Evolutionary conservation across 35 echinoderm and acorn worm genomes (phyloP).

Genomic region (Lytechinus variegatus): DNA sequence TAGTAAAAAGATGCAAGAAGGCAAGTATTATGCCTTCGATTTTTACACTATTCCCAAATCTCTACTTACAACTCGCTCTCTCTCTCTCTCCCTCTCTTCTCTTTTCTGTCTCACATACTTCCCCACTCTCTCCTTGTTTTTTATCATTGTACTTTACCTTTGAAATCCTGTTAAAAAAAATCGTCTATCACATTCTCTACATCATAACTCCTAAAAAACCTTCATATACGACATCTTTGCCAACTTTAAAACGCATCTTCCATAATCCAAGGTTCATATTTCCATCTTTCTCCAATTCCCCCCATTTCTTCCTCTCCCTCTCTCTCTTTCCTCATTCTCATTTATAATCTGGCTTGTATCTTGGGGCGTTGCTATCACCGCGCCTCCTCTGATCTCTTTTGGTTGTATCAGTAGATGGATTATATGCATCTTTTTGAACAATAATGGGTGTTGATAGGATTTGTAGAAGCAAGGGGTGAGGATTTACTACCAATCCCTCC

Average conservation of each 20-base stretch:
- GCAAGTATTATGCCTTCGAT: slow-evolving; percentile 10
- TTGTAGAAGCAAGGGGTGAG: not conserved
- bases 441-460: slow-evolving; percentile 18
- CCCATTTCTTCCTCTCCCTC: too few relatives aligned
- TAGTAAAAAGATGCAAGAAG: not conserved
- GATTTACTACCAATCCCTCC: slow-evolving; percentile 8
- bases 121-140: not conserved
- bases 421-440: not conserved
- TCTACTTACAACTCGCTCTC: not conserved
- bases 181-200: too few relatives aligned
- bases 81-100: not conserved
- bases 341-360: not conserved
- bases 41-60: not conserved
- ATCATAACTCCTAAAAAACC: too few relatives aligned
- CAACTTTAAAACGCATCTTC: too few relatives aligned
- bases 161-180: too few relatives aligned
- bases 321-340: not conserved
- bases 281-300: too few relatives aligned
- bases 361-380: not conserved
- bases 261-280: too few relatives aligned
- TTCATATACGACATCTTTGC: too few relatives aligned
- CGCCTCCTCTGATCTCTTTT: not conserved
- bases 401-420: slow-evolving; percentile 2
- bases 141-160: too few relatives aligned
- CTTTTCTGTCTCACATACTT: not conserved